These are phyloP conservation scores for Parauchenoglanis ngamensis DNA, from an alignment of 2,797 vertebrate genomes.

Conservation along the genomic window DNA sequence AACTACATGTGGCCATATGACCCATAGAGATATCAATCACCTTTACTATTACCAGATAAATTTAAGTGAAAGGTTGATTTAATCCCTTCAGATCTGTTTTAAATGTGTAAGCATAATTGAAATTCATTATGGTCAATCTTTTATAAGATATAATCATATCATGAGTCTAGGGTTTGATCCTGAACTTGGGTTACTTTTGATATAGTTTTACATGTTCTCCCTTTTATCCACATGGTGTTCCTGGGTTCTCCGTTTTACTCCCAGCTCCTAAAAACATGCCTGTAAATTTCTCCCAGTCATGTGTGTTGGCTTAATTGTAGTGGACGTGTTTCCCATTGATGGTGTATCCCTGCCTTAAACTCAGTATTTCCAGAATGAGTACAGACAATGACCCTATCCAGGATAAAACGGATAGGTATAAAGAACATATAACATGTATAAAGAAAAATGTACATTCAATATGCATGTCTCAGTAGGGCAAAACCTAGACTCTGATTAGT, in stretches of 20 bases:
- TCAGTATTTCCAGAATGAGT: background rate
- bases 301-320: background rate
- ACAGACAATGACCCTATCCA: background rate
- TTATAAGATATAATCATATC: background rate
- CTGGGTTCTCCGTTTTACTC: background rate
- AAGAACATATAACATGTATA: background rate
- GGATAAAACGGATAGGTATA: background rate
- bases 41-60: constrained; percentile 42
- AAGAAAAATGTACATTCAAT: background rate
- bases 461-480: background rate
- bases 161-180: background rate
- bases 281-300: background rate
- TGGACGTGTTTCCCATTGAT: background rate
- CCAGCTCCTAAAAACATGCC: background rate
- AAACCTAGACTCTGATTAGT: background rate
- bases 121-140: background rate
- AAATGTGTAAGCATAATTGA: background rate
- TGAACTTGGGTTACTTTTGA: background rate
- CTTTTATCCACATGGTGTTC: background rate
- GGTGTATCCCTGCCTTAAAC: background rate
- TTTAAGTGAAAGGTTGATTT: background rate
- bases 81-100: constrained; percentile 12
- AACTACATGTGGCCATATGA: constrained; percentile 51
- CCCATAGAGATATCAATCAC: background rate
- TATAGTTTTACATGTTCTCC: background rate